Evolutionary conservation across 2,797 vertebrate genomes (phyloP), one percentile per base, ranked within the genome.

Genomic region (Benthosema pterotum): DNA sequence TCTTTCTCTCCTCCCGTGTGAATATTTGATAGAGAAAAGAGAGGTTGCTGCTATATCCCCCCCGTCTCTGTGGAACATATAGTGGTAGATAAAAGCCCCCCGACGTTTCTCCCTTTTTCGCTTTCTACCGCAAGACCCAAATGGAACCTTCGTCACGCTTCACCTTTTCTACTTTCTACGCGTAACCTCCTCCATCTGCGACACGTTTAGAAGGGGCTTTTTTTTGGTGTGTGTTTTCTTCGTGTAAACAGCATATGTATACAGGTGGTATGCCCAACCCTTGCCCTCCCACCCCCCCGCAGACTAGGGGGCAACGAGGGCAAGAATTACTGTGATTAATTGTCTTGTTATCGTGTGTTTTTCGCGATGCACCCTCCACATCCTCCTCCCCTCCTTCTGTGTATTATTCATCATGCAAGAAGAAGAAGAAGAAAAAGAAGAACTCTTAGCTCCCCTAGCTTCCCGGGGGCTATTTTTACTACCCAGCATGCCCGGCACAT

Each of bases 391-490:
- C 70, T 70, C 63, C 71, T 64, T 82, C 85, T 88, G 83, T 90
- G 66, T 71, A 91, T 92, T 91, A 93, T 92, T 92, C 86, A 92
- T 90, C 81, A 85, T 78, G 61, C 77, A 90, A 75, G 80, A 83
- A n/a, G n/a, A n/a, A n/a, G n/a, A n/a, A n/a, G n/a, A n/a, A n/a
- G n/a, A n/a, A n/a, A n/a, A n/a, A n/a, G n/a, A n/a, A n/a, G n/a
- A n/a, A n/a, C n/a, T n/a, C n/a, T n/a, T n/a, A n/a, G n/a, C 76
- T 88, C 87, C 86, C 80, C 84, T 85, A 80, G 85, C 87, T 90
- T 91, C 88, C 83, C 77, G 8, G 11, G 77, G 77, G 88, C 90
- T 92, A 91, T 93, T 90, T 92, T 88, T 92, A 92, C 85, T 92
- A 92, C 85, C 75, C 83, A 83, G 85, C 85, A 83, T 88, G 79